Conservation (phyloP, 1,140 invertebrate genomes). For the Dufourea novaeangliae region DNA sequence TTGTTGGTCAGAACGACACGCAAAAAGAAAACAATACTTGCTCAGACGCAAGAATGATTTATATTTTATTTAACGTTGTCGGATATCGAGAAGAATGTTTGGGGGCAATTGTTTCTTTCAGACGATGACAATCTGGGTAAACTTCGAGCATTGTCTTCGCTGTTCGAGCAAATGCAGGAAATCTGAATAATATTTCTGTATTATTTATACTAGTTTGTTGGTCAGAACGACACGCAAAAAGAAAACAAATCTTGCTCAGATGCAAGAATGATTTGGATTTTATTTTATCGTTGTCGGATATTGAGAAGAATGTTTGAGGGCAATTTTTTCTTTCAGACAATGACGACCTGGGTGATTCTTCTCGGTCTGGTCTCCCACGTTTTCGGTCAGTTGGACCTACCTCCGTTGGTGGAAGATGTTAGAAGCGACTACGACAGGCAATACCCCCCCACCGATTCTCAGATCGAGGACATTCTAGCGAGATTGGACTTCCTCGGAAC, state of each 20-base stretch:
- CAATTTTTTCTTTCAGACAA: slow-evolving; percentile 62
- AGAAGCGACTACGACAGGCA: slow-evolving; percentile 12
- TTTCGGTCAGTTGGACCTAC: slow-evolving; percentile 74
- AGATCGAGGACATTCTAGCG: slow-evolving; percentile 82
- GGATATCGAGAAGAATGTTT: no score
- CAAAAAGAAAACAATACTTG: no score
- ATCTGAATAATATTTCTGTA: no score
- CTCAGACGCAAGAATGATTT: no score
- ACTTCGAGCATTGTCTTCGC: not conserved
- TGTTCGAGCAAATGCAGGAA: not conserved
- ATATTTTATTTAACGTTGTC: no score
- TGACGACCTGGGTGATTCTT: slow-evolving; percentile 46
- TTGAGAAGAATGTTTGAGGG: no score
- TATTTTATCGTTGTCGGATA: no score
- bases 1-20: no score
- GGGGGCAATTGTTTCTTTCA: slow-evolving; percentile 57
- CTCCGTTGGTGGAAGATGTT: slow-evolving; percentile 66
- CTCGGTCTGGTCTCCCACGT: slow-evolving; percentile 58
- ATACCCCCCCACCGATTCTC: slow-evolving; percentile 53
- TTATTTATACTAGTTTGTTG: no score
- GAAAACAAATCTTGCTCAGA: no score
- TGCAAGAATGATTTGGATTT: no score
- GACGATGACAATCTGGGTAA: slow-evolving; percentile 51
- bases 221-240: no score
- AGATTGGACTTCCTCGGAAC: slow-evolving; percentile 88